phyloP scores from a whole-genome alignment of 2,888 invertebrate genomes.

The Microctonus hyperodae region DNA sequence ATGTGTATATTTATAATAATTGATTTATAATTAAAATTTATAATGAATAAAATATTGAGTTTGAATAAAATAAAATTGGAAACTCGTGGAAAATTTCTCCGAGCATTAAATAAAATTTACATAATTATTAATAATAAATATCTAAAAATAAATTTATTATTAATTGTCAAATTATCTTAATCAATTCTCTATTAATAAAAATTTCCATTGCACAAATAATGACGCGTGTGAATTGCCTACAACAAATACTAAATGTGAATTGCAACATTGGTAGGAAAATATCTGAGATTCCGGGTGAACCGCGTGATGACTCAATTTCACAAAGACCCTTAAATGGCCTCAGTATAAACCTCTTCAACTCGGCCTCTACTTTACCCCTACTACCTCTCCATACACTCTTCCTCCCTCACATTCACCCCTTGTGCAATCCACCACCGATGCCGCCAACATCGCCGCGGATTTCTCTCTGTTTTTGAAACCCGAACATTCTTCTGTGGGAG shows the following conservation, averaged over 20 bases:
- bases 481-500: constrained; percentile 54
- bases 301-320: constrained; percentile 64
- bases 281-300: constrained; percentile 63
- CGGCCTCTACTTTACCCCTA: background rate
- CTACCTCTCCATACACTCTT: constrained; percentile 40
- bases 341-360: constrained; percentile 53
- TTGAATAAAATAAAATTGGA: too few relatives aligned
- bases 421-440: constrained; percentile 17
- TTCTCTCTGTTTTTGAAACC: constrained; percentile 60
- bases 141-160: too few relatives aligned
- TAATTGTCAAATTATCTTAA: too few relatives aligned
- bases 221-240: constrained; percentile 56
- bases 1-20: too few relatives aligned
- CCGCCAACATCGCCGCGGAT: constrained; percentile 37
- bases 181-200: too few relatives aligned
- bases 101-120: too few relatives aligned
- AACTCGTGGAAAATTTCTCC: too few relatives aligned
- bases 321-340: constrained; percentile 62
- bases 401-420: constrained; percentile 31
- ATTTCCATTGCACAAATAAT: constrained; percentile 64
- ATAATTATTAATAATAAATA: too few relatives aligned
- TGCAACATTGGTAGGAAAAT: constrained; percentile 68
- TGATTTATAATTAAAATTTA: too few relatives aligned
- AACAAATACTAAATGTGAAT: constrained; percentile 36
- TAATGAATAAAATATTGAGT: too few relatives aligned